Evolutionary conservation across 2,888 invertebrate genomes (phyloP).

Genomic region (Drymonia ruficornis): DNA sequence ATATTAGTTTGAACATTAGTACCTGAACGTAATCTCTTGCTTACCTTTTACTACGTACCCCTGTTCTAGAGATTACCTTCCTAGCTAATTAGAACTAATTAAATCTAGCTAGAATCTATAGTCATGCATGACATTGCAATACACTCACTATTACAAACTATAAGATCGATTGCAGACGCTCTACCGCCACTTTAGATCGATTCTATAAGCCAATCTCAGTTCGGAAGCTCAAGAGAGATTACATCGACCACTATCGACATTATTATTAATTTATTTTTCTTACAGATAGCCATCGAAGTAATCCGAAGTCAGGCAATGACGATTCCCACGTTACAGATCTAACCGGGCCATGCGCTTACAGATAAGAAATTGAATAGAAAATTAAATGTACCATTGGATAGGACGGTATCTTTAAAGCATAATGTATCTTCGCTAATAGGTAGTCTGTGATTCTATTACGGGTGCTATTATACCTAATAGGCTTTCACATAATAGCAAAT

Average conservation of each 20-base stretch:
- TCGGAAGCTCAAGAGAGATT: constrained; percentile 62
- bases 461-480: neutral
- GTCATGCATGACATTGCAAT: constrained; percentile 24
- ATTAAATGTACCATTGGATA: constrained; percentile 69
- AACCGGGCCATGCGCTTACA: constrained; percentile 61
- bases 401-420: constrained; percentile 47
- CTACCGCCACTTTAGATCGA: constrained; percentile 37
- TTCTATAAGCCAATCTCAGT: constrained; percentile 40
- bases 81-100: neutral
- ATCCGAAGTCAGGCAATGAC: constrained; percentile 68
- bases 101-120: neutral
- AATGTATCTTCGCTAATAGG: constrained; percentile 42
- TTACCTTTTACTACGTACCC: no score
- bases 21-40: no score
- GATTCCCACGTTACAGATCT: constrained; percentile 78
- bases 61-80: neutral
- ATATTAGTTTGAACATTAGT: no score
- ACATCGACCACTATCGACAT: constrained; percentile 66
- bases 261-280: constrained; percentile 77
- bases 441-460: constrained; percentile 15
- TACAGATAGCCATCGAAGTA: constrained; percentile 72
- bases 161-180: constrained; percentile 22
- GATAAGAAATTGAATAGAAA: constrained; percentile 76
- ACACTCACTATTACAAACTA: constrained; percentile 7
- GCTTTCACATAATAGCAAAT: neutral